Evolutionary conservation across 2,888 invertebrate species (phyloP).

Genomic region (Stramonita haemastoma): DNA sequence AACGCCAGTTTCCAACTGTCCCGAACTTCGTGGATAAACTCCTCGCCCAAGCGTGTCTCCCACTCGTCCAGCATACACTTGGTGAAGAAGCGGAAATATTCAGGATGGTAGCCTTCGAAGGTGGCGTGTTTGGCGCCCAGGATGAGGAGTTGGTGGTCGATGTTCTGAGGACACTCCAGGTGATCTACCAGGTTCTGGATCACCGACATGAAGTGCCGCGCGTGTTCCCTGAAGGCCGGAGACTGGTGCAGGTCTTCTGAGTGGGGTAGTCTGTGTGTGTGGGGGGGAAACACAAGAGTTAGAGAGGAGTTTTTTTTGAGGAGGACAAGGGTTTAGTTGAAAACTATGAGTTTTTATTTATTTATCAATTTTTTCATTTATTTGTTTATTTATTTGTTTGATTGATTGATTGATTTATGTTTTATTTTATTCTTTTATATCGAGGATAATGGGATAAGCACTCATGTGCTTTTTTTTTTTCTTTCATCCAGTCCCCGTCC

Average conservation of each 20-base stretch:
- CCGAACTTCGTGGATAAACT: constrained; percentile 68
- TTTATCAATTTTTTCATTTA: too few species aligned
- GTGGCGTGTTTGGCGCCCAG: constrained; percentile 71
- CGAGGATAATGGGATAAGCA: too few species aligned
- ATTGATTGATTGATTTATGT: too few species aligned
- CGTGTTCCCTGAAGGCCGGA: constrained; percentile 59
- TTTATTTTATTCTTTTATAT: too few species aligned
- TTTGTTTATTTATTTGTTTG: too few species aligned
- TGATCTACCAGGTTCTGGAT: constrained; percentile 63
- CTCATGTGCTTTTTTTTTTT: too few species aligned
- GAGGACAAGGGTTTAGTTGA: too few species aligned
- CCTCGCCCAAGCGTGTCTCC: constrained; percentile 70
- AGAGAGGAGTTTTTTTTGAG: too few species aligned
- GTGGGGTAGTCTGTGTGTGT: constrained; percentile 40
- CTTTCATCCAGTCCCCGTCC: too few species aligned
- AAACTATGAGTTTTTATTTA: too few species aligned
- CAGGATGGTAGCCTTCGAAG: constrained; percentile 61
- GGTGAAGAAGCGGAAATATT: constrained; percentile 65
- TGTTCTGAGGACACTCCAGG: constrained; percentile 58
- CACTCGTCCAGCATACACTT: constrained; percentile 66
- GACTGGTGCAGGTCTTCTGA: constrained; percentile 56
- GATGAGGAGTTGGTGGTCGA: constrained; percentile 60
- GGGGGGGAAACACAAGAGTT: neutral
- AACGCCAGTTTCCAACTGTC: constrained; percentile 66
- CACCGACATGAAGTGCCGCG: constrained; percentile 64